A percentile compares a stretch with the other conserved stretches of the same genome.
phyloP scores from a whole-genome alignment of 1,140 invertebrate species.

The Ectropis grisescens region DNA sequence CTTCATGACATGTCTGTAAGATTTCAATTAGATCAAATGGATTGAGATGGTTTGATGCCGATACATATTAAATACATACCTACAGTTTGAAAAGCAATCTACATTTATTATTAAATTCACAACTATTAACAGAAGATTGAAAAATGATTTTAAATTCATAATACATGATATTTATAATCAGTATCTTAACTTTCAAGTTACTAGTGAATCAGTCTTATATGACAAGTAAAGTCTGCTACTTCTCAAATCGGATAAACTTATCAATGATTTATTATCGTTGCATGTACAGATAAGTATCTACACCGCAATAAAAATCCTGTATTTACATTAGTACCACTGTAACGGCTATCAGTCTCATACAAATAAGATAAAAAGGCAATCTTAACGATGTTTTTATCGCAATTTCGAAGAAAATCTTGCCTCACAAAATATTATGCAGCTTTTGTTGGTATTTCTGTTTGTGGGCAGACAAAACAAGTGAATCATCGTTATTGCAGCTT shows the following conservation, averaged over 20 bases:
- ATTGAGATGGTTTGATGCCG: too few species aligned
- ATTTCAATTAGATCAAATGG: too few species aligned
- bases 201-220: too few species aligned
- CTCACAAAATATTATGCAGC: background rate
- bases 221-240: too few species aligned
- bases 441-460: background rate
- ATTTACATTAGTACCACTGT: conserved; percentile 28
- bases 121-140: too few species aligned
- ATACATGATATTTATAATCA: too few species aligned
- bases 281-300: conserved; percentile 14
- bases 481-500: background rate
- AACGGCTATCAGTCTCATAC: conserved; percentile 30
- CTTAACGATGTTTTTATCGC: conserved; percentile 45
- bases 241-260: conserved; percentile 4
- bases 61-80: too few species aligned
- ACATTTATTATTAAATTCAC: too few species aligned
- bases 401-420: conserved; percentile 16
- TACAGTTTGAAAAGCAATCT: too few species aligned
- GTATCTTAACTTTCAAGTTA: too few species aligned
- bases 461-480: background rate
- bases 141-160: too few species aligned
- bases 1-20: too few species aligned
- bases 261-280: conserved; percentile 11
- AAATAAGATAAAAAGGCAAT: conserved; percentile 48
- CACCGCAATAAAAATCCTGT: conserved; percentile 29